A percentile compares a stretch with the other conserved stretches of the same genome.
Conservation (phyloP, 2,888 invertebrate species). For the Plebejus argus region DNA sequence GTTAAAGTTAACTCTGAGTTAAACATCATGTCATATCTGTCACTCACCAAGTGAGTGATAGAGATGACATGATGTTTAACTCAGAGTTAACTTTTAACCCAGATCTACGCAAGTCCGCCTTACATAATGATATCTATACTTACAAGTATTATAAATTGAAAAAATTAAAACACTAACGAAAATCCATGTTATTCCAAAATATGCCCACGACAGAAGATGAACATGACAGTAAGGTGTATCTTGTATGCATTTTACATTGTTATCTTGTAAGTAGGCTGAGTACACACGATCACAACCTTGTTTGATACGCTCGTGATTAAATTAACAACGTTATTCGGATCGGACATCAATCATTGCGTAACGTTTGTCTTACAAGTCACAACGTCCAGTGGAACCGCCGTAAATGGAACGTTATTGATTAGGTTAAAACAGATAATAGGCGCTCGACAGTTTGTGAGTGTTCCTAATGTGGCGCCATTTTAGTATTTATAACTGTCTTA, state of each 20-base stretch:
- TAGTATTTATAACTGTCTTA: too few species aligned
- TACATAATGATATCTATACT: too few species aligned
- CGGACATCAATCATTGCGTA: constrained; percentile 61
- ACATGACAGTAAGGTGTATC: not conserved
- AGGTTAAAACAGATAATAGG: constrained; percentile 7
- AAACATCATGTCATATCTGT: too few species aligned
- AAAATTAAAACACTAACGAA: too few species aligned
- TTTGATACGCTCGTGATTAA: constrained; percentile 43
- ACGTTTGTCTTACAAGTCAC: constrained; percentile 45
- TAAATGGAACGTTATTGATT: constrained; percentile 21
- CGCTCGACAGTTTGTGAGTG: constrained; percentile 18
- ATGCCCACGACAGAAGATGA: not conserved
- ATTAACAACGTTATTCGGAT: constrained; percentile 48
- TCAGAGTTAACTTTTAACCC: too few species aligned
- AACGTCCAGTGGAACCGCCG: constrained; percentile 12
- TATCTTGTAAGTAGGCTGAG: constrained; percentile 42
- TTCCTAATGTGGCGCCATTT: constrained; percentile 35
- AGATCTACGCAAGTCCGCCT: too few species aligned
- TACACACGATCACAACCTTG: constrained; percentile 41
- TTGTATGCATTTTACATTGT: constrained; percentile 28
- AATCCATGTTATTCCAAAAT: not conserved
- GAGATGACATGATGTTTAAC: too few species aligned
- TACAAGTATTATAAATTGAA: too few species aligned
- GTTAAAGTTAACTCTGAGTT: too few species aligned
- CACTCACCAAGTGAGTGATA: too few species aligned